Evolutionary conservation across 2,888 invertebrate genomes (phyloP).

Genomic region (Heteropelma amictum): DNA sequence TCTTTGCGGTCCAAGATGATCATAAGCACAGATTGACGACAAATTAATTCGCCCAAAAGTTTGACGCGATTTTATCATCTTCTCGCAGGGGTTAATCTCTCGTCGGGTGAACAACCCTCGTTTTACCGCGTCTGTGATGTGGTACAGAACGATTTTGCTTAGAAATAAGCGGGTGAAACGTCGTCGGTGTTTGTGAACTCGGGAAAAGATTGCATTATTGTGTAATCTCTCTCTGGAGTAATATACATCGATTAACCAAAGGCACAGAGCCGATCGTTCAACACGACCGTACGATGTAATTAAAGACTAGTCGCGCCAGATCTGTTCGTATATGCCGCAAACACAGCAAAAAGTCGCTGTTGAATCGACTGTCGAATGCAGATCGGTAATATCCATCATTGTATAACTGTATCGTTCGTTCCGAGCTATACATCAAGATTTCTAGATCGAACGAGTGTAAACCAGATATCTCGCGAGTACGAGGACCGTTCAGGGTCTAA

Average conservation of each 20-base stretch:
- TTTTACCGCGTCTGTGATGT: background rate
- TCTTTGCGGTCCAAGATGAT: too few species aligned
- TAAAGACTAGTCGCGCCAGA: constrained; percentile 42
- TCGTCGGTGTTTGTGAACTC: background rate
- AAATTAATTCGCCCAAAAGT: too few species aligned
- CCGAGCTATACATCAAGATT: constrained; percentile 5
- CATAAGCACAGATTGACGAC: too few species aligned
- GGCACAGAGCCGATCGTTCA: constrained; percentile 37
- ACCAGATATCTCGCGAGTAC: constrained; percentile 28
- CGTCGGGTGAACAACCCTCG: too few species aligned
- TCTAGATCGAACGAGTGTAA: constrained; percentile 43
- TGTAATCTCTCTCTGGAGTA: too few species aligned
- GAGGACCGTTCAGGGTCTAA: constrained; percentile 29
- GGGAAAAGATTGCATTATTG: constrained; percentile 36
- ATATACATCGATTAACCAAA: constrained; percentile 20
- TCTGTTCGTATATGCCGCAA: constrained; percentile 31
- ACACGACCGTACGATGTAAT: constrained; percentile 44
- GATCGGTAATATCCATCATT: constrained; percentile 35
- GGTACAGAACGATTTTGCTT: background rate
- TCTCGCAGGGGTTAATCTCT: too few species aligned
- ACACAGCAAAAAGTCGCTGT: constrained; percentile 25
- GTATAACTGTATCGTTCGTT: constrained; percentile 12
- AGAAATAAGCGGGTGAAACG: background rate
- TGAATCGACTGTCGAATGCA: constrained; percentile 5
- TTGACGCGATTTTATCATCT: too few species aligned